These are phyloP conservation scores for Erinaceus europaeus DNA, from an alignment of 2,113 vertebrate genomes.

Conservation along the genomic window DNA sequence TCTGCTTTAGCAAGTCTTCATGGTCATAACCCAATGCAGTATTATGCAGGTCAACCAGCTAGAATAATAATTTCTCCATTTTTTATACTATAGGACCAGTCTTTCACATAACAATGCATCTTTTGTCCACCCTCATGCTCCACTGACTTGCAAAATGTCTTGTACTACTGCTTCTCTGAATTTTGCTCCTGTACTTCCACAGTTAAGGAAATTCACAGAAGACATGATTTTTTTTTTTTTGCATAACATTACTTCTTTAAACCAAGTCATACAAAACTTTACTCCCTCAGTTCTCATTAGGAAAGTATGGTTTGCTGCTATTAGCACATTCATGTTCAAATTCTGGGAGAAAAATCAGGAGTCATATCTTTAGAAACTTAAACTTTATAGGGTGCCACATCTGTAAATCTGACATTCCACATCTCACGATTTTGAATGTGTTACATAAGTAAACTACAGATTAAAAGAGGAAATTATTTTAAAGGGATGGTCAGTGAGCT, in stretches of 20 bases:
- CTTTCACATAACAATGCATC: slow-evolving; percentile 20
- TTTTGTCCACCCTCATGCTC: slow-evolving; percentile 23
- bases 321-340: background rate
- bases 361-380: background rate
- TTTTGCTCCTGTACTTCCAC: slow-evolving; percentile 23
- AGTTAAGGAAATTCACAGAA: slow-evolving; percentile 35
- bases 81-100: background rate
- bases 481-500: background rate
- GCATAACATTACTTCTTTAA: slow-evolving; percentile 31
- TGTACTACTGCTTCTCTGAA: slow-evolving; percentile 25
- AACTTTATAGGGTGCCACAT: background rate
- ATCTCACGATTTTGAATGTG: background rate
- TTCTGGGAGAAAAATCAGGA: background rate
- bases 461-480: background rate
- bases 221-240: slow-evolving; percentile 32
- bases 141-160: slow-evolving; percentile 34
- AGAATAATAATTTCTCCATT: slow-evolving; percentile 45
- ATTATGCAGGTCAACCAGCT: background rate
- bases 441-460: background rate
- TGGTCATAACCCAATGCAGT: background rate
- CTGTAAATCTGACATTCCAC: background rate
- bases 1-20: background rate
- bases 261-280: slow-evolving; percentile 17
- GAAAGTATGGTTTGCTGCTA: background rate
- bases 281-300: background rate